Percentiles rank a stretch among this genome's conserved stretches.
phyloP scores from a whole-genome alignment of 2,797 vertebrate species.

The Myotis findleyi region DNA sequence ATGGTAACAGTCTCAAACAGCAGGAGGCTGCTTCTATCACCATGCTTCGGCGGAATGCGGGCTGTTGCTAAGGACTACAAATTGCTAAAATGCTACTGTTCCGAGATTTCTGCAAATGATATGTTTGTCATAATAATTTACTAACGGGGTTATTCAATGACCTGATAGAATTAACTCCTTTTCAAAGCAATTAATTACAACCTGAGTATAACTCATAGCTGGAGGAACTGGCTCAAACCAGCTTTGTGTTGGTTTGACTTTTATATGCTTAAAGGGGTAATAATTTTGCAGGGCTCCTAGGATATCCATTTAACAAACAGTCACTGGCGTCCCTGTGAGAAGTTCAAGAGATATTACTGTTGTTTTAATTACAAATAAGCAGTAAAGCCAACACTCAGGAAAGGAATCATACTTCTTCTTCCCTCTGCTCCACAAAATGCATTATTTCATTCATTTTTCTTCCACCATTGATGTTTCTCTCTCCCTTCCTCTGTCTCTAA shows the following conservation, averaged over 20 bases:
- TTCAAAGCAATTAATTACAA: constrained; percentile 69
- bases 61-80: constrained; percentile 31
- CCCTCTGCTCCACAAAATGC: neutral
- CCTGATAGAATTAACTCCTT: constrained; percentile 62
- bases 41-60: neutral
- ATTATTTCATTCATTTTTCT: constrained; percentile 29
- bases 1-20: constrained; percentile 19
- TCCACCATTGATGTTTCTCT: neutral
- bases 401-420: neutral
- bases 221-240: neutral
- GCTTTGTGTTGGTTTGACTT: constrained; percentile 39
- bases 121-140: constrained; percentile 62
- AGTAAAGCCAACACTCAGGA: neutral
- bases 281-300: neutral
- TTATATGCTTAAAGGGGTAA: neutral
- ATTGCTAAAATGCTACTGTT: constrained; percentile 46
- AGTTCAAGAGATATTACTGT: neutral
- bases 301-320: constrained; percentile 10
- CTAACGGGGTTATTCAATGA: constrained; percentile 47
- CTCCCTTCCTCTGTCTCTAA: too few species aligned
- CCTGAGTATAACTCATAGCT: neutral
- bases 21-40: neutral
- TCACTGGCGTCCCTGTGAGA: constrained; percentile 24
- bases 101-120: constrained; percentile 61
- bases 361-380: constrained; percentile 22